Evolutionary conservation across 2,113 vertebrate genomes (phyloP), one percentile per base, ranked within the genome.

Genomic region (Carlito syrichta): DNA sequence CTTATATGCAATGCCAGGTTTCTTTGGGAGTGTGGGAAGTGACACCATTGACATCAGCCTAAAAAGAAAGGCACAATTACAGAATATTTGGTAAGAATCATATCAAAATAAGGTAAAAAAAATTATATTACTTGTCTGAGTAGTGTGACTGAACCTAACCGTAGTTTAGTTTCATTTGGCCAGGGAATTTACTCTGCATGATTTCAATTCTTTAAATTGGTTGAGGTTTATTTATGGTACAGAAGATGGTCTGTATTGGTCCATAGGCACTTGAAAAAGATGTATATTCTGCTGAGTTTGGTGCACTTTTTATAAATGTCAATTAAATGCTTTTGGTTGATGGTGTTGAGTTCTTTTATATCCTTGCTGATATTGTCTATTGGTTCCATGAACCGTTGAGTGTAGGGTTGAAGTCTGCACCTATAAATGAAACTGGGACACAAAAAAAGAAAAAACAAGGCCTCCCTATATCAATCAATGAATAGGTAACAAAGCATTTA

Each of bases 141-240:
- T 38, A 73, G 40, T 89, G 13, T 90, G 45, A 54, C 56, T 76
- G 27, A 92, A 89, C 16, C 20, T 35, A 83, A 74, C 17, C 50
- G 12, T 54, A 76, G 20, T 74, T 87, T 94, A 69, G 73, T 78
- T 94, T 62, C n/a, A 82, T 83, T 94, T 25, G 9, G 52, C 86
- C 45, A 79, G 88, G 78, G 27, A 71, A 78, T 89, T 78, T 68
- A 66, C 8, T 73, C 10, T 77, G 43, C 60, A 32, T 54, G 25
- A 83, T 86, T 94, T 96, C 32, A 66, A n/a, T 86, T 38, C 94
- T 94, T 90, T 32, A 79, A 82, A 86, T 85, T 32, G 73, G 22
- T 83, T 68, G 32, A 86, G 30, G 14, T 66, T 94, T 96, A 30
- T 95, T 81, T 71, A 25, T 92, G 20, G 40, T 38, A 45, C 22